A percentile compares a stretch with the other conserved stretches of the same genome.
phyloP scores from a whole-genome alignment of 2,888 invertebrate genomes.

The Tinea pellionella region DNA sequence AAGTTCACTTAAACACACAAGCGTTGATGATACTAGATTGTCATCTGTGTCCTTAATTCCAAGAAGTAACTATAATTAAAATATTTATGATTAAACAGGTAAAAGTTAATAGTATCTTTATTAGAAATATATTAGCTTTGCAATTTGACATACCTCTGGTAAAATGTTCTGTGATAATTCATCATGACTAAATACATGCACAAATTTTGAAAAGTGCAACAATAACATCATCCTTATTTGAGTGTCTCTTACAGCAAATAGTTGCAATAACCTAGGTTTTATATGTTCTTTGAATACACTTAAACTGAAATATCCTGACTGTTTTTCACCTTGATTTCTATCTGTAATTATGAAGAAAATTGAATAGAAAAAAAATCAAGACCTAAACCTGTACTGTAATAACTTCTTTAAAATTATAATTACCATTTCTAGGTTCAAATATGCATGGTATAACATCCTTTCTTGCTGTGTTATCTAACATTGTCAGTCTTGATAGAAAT shows the following conservation, averaged over 20 bases:
- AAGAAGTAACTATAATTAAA: conserved; percentile 74
- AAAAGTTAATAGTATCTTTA: conserved; percentile 5
- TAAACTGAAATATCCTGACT: conserved; percentile 74
- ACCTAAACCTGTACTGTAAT: background rate
- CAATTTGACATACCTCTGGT: conserved; percentile 75
- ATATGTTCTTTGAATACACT: conserved; percentile 78
- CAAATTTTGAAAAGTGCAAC: conserved; percentile 81
- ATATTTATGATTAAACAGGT: conserved; percentile 5
- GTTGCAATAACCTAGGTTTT: conserved; percentile 80
- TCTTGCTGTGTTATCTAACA: conserved; percentile 85
- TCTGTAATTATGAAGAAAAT: conserved; percentile 32
- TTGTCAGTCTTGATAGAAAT: conserved; percentile 84
- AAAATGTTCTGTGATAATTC: conserved; percentile 82
- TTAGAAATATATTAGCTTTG: background rate
- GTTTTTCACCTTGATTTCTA: conserved; percentile 46
- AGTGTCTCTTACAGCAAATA: conserved; percentile 87
- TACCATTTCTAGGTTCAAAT: conserved; percentile 78
- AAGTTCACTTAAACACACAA: conserved; percentile 84
- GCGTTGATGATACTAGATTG: conserved; percentile 81
- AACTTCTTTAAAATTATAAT: conserved; percentile 16
- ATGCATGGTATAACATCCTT: conserved; percentile 76
- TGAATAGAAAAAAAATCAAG: background rate
- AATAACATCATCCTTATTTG: conserved; percentile 82
- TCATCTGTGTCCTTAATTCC: conserved; percentile 91
- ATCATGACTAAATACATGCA: conserved; percentile 78